phyloP scores from a whole-genome alignment of 2,113 vertebrate species.

The Cairina moschata region DNA sequence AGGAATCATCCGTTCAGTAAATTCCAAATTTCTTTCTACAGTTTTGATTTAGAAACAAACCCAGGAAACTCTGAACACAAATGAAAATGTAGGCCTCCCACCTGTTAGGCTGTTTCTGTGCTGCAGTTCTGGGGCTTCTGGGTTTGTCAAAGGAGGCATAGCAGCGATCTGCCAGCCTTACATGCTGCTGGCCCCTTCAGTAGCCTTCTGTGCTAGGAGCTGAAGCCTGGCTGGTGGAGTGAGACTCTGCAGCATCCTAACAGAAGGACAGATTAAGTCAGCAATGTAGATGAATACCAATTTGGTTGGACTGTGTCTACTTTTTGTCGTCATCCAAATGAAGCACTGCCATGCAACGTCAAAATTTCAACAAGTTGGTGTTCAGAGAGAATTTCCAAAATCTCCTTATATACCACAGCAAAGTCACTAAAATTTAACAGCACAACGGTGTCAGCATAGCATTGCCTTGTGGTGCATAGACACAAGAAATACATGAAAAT shows the following conservation, averaged over 20 bases:
- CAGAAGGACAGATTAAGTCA: no score
- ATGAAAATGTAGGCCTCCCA: background rate
- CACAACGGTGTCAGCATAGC: fast-evolving
- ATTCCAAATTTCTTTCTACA: background rate
- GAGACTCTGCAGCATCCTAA: background rate
- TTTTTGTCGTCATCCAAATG: background rate
- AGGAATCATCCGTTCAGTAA: background rate
- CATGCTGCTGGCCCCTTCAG: background rate
- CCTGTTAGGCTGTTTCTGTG: fast-evolving
- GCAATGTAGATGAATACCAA: background rate
- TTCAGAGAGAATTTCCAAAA: background rate
- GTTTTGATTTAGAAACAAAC: background rate
- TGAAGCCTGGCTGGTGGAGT: background rate
- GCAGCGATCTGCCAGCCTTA: background rate
- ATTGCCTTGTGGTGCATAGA: fast-evolving
- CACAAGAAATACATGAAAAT: background rate
- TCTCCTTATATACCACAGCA: background rate
- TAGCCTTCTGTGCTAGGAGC: fast-evolving
- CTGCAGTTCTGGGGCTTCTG: background rate
- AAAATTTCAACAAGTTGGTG: background rate
- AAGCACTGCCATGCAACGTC: background rate
- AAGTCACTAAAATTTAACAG: background rate
- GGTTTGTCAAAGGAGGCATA: fast-evolving
- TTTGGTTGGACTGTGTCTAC: background rate
- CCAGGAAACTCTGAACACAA: no score